phyloP scores from a whole-genome alignment of 1,140 invertebrate species.

The Linepithema humile region DNA sequence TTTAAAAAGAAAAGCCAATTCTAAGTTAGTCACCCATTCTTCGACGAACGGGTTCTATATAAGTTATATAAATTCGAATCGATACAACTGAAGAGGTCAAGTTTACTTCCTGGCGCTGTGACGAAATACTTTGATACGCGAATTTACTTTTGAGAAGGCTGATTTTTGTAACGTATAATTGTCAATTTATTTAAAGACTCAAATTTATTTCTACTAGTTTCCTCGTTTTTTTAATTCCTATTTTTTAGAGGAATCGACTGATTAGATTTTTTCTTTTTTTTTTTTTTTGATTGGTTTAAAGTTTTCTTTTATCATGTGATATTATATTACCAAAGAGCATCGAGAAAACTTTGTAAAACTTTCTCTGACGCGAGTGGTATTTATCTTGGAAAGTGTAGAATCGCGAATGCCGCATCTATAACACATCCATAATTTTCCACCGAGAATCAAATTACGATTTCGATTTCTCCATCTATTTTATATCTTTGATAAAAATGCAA shows the following conservation, averaged over 20 bases:
- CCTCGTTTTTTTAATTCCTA: constrained; percentile 75
- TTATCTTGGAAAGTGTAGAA: not conserved
- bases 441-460: not conserved
- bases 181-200: constrained; percentile 78
- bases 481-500: not conserved
- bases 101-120: constrained; percentile 82
- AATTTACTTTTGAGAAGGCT: constrained; percentile 83
- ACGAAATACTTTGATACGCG: constrained; percentile 80
- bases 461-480: not conserved
- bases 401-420: not conserved
- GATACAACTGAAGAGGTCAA: constrained; percentile 69
- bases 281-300: constrained; percentile 80
- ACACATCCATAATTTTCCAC: not conserved
- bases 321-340: constrained; percentile 84
- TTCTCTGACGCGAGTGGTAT: constrained; percentile 49
- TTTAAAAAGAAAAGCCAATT: constrained; percentile 8
- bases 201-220: constrained; percentile 79
- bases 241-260: constrained; percentile 78
- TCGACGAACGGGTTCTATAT: constrained; percentile 38
- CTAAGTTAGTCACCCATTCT: constrained; percentile 43
- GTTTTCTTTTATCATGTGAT: constrained; percentile 83
- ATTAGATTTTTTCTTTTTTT: constrained; percentile 77
- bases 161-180: constrained; percentile 82
- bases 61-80: constrained; percentile 42
- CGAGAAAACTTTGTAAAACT: constrained; percentile 76